phyloP scores from a whole-genome alignment of 2,888 invertebrate species.

The Ethmia dodecea region DNA sequence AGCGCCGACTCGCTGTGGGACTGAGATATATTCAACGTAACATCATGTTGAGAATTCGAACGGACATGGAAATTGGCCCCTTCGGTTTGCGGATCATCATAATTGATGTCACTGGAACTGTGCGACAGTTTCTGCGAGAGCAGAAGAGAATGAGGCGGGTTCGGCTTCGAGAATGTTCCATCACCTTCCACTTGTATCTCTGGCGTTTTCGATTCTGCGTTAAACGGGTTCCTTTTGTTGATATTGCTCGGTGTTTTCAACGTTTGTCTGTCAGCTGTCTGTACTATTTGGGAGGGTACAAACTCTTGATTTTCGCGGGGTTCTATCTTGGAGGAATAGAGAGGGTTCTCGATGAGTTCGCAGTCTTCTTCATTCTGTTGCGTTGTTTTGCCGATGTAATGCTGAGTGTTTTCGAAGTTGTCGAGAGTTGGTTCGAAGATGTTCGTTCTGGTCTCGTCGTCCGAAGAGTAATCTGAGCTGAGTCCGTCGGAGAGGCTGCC shows the following conservation, averaged over 20 bases:
- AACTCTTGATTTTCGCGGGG: slow-evolving; percentile 66
- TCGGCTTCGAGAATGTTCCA: slow-evolving; percentile 46
- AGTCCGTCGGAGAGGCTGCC: slow-evolving; percentile 82
- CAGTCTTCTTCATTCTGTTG: slow-evolving; percentile 54
- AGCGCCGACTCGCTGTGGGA: slow-evolving; percentile 90
- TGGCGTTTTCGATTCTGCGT: slow-evolving; percentile 70
- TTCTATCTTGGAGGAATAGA: slow-evolving; percentile 70
- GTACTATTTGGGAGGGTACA: slow-evolving; percentile 79
- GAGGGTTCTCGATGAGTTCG: slow-evolving; percentile 62
- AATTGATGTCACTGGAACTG: slow-evolving; percentile 82
- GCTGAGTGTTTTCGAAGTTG: slow-evolving; percentile 69
- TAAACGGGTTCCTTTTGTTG: slow-evolving; percentile 58
- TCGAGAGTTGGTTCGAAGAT: slow-evolving; percentile 71
- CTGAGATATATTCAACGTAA: slow-evolving; percentile 83
- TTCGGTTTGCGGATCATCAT: slow-evolving; percentile 34
- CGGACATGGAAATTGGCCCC: slow-evolving; percentile 54
- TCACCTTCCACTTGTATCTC: slow-evolving; percentile 77
- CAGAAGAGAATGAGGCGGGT: slow-evolving; percentile 74
- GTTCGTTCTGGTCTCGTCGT: slow-evolving; percentile 70
- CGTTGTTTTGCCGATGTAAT: slow-evolving; percentile 55
- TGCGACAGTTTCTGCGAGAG: slow-evolving; percentile 82
- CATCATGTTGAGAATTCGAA: slow-evolving; percentile 81
- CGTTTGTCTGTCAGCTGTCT: slow-evolving; percentile 47
- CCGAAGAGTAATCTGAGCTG: slow-evolving; percentile 73
- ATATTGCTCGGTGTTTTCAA: slow-evolving; percentile 54